Base-by-base conservation (phyloP, 2,888 invertebrate genomes). In the Galerucella pusilla region DNA sequence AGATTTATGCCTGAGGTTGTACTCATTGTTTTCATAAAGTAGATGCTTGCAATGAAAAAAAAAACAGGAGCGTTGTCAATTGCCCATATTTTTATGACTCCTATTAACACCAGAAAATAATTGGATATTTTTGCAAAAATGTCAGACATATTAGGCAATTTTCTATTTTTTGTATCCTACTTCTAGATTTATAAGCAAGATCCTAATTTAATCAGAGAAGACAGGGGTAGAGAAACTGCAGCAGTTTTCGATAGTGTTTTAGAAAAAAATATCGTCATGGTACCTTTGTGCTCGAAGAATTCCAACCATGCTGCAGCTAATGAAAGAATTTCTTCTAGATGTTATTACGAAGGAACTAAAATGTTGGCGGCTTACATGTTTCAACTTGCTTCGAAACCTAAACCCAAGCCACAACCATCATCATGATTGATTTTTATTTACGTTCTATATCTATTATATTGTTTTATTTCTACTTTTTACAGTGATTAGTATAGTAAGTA, bases 341-440 rank as follows among this genome's bases (percentile, higher is more conserved):
- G 87, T 80, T 88, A 85, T 76, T 86, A 85, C 73, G 89, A 89
- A 81, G 87, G 88, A 9, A 88, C 87, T 12, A 89, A 89, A 81
- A 78, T 89, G n/a, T 76, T 89, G 25, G 88, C 85, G 1, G 88
- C 87, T 68, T 89, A 88, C 81, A 82, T 89, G 70, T 85, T 87
- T 77, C 87, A 88, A n/a, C 57, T 49, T 25, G 68, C 35, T 10
- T 4, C 16, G 42, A 68, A 42, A 12, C 68, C 59, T 16, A 68
- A 59, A 59, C n/a, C 16, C 35, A 49, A 54, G 42, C 16, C 11
- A 46, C 46, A 6, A 52, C 66, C 49, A 66, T 7, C 14, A 25
- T 46, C 66, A 14, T 52, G 12, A 66, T 20, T n/a, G n/a, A 2
- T 10, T 16, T 20, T 10, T 10, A 57, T 57, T 57, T n/a, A 6